phyloP scores from a whole-genome alignment of 2,888 invertebrate genomes.

The Conops quadrifasciatus region DNA sequence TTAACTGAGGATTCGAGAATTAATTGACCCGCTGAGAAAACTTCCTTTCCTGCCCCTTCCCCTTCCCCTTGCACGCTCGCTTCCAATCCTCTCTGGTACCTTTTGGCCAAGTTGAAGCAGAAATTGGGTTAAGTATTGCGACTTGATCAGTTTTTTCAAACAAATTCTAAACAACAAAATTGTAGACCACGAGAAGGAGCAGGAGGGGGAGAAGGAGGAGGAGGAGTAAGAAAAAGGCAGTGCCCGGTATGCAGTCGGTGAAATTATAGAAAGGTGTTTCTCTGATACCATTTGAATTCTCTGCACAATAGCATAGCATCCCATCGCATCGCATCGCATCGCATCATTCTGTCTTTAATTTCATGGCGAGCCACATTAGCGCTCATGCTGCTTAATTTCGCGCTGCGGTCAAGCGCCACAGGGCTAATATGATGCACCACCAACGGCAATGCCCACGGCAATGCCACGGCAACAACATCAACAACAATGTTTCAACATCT shows the following conservation, averaged over 20 bases:
- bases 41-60: neutral
- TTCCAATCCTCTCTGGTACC: neutral
- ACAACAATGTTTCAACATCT: neutral
- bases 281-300: neutral
- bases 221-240: too few species aligned
- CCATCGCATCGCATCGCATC: neutral
- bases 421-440: slow-evolving; percentile 2
- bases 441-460: neutral
- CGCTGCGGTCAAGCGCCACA: too few species aligned
- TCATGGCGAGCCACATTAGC: neutral
- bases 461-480: too few species aligned
- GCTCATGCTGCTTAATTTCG: neutral
- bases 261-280: too few species aligned
- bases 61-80: neutral
- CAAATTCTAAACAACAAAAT: neutral
- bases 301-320: neutral
- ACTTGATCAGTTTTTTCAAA: neutral
- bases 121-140: slow-evolving; percentile 6
- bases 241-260: too few species aligned
- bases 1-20: too few species aligned
- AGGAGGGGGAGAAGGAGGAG: neutral
- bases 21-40: neutral
- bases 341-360: neutral
- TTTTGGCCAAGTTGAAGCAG: neutral
- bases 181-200: neutral